Base-by-base conservation (phyloP, 2,113 vertebrate genomes). In the Atlantisia rogersi region DNA sequence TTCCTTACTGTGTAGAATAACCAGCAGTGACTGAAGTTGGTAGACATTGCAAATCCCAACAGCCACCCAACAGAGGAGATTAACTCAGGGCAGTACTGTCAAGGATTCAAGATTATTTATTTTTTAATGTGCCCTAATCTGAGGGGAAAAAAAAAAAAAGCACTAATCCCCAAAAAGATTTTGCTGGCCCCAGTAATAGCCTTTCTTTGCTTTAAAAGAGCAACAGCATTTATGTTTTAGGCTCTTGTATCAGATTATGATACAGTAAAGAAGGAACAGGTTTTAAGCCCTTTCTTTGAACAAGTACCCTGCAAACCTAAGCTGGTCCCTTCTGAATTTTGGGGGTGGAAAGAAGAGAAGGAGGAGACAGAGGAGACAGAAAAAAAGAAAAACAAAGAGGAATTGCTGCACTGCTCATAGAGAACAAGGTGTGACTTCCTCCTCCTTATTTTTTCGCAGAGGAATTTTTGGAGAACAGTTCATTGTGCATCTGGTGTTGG, bases 271-370 rank as follows among this genome's bases (percentile, higher is more conserved):
- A 96, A 90, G 39, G 76, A 81, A 94, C 32, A 89, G 50, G 7
- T 91, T 97, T 91, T 91, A 97, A 97, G 32, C 80, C 56, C 19
- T 95, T 90, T 91, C 73, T 97, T 97, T 96, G 78, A 96, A 95
- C 86, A 89, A 86, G 76, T 82, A 94, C 86, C 32, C 77, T 92
- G 71, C 94, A 86, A 96, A 7, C 39, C 68, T 83, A 64, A 96
- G 53, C 14, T 90, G 69, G 81, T 92, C 29, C 71, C 13, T 83
- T 59, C 29, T 73, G 67, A 63, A 80, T 67, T 69, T 82, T 5
- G 26, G 29, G 4, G 2, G 2, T 17, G 46, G 19, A 5, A 29
- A 31, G 4, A 5, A 9, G 6, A 22, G 31, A 25, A 37, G 9
- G 31, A 53, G 25, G 17, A 52, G 12, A 6, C 31, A 78, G 26